Evolutionary conservation across 2,113 vertebrate species (phyloP), one percentile per base, ranked within the genome.

Genomic region (Scytalopus superciliaris): DNA sequence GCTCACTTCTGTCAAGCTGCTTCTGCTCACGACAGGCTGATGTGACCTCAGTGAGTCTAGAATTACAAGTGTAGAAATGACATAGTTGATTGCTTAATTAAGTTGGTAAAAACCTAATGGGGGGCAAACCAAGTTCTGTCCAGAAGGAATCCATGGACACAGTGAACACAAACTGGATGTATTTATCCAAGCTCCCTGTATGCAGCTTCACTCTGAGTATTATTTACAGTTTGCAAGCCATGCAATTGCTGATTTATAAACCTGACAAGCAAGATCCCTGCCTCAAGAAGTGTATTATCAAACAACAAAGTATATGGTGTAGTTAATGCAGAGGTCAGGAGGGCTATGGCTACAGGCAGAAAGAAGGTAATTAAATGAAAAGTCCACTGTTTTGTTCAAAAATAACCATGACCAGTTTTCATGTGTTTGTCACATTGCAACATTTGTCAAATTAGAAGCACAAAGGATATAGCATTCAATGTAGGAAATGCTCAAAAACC

Each of bases 31-130:
- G 3, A 88, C 44, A 78, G 73, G 44, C 85, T 88, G 79, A 92
- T 60, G 50, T 6, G 47, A 72, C 44, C 79, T 74, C 64, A 39
- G 27, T 68, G 70, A 66, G 19, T 52, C 72, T 56, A 55, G 39
- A 72, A 68, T 68, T 49, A 56, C 3, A 16, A 44, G 18, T 13
- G 25, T 18, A 88, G 69, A 88, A 81, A 88, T 49, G 8, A 84
- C 37, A 30, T 55, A 81, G 64, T 16, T 1, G 1, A 78, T n/a
- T 67, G 44, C 67, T 94, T 90, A 67, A 96, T 79, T 62, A 86
- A 74, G 64, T 24, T 87, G 50, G 47, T 56, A 91, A 96, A 91
- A 93, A 93, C 42, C 93, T 92, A 72, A 93, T 27, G 52, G 59
- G 90, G 31, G 50, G 69, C 49, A 84, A 84, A 76, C 19, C 47